Evolutionary conservation across 2,888 invertebrate species (phyloP).

Genomic region (Mythimna ferrago): DNA sequence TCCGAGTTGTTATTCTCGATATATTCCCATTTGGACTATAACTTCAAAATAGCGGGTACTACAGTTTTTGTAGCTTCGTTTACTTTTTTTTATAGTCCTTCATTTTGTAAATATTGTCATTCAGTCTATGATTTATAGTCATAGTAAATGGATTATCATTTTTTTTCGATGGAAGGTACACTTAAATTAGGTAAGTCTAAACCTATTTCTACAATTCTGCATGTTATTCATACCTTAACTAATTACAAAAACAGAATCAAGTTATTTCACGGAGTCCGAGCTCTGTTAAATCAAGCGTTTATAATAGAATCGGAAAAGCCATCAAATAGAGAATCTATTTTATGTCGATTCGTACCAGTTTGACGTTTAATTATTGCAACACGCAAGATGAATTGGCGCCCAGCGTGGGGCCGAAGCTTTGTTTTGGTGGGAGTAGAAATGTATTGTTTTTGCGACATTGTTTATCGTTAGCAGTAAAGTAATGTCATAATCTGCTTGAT

Average conservation of each 20-base stretch:
- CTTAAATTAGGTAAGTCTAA: slow-evolving; percentile 8
- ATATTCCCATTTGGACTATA: not conserved
- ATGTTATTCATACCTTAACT: slow-evolving; percentile 33
- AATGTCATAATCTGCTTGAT: not conserved
- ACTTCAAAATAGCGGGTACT: not conserved
- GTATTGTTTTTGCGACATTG: slow-evolving; percentile 7
- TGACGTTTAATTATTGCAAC: slow-evolving; percentile 73
- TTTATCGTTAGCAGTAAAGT: slow-evolving; percentile 3
- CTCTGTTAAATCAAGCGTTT: slow-evolving; percentile 44
- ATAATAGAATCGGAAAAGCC: slow-evolving; percentile 50
- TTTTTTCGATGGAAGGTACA: not conserved
- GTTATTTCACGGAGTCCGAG: slow-evolving; percentile 28
- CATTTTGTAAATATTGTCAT: not conserved
- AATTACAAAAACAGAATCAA: slow-evolving; percentile 47
- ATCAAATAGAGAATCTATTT: slow-evolving; percentile 57
- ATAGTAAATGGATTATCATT: not conserved
- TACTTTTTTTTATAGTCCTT: not conserved
- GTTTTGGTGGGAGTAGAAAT: slow-evolving; percentile 37
- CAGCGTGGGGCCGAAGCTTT: slow-evolving; percentile 41
- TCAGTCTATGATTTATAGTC: not conserved
- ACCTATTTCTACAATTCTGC: slow-evolving; percentile 14
- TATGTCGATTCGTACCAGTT: slow-evolving; percentile 48
- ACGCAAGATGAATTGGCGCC: slow-evolving; percentile 67
- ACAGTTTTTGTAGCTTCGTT: not conserved
- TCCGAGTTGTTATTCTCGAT: not conserved